Evolutionary conservation across 2,888 invertebrate genomes (phyloP).

Genomic region (Tachina grossa): DNA sequence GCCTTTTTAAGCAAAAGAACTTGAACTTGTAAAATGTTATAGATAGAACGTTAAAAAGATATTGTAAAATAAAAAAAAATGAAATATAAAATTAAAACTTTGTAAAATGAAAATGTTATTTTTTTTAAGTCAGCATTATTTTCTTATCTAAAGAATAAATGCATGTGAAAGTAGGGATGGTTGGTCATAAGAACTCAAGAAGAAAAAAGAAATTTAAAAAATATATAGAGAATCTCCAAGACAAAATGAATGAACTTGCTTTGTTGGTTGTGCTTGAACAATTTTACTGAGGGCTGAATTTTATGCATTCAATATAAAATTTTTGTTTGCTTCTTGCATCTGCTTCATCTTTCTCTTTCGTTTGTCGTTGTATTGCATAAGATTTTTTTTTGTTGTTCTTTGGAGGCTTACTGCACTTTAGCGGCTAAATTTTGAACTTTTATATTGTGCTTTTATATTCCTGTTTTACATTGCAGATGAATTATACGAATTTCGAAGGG

Average conservation of each 20-base stretch:
- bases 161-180: constrained; percentile 6
- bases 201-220: background rate
- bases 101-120: constrained; percentile 10
- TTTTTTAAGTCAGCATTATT: constrained; percentile 46
- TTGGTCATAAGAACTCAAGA: background rate
- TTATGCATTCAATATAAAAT: constrained; percentile 8
- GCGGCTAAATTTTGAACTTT: constrained; percentile 56
- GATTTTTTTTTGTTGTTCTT: constrained; percentile 6
- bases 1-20: constrained; percentile 28
- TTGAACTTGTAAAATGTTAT: constrained; percentile 46
- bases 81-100: background rate
- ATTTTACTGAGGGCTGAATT: no score
- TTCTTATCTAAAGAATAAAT: constrained; percentile 55
- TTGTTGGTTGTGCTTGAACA: constrained; percentile 43
- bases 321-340: constrained; percentile 7
- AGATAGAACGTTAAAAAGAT: constrained; percentile 14
- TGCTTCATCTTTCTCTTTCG: background rate
- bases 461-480: constrained; percentile 20
- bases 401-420: background rate
- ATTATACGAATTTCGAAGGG: background rate
- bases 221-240: background rate
- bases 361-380: background rate
- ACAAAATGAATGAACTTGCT: constrained; percentile 49
- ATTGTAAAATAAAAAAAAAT: background rate
- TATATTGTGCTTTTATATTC: constrained; percentile 42